Evolutionary conservation across 1,140 invertebrate species (phyloP), one percentile per base, ranked within the genome.

Genomic region (Drosophila equinoxialis): DNA sequence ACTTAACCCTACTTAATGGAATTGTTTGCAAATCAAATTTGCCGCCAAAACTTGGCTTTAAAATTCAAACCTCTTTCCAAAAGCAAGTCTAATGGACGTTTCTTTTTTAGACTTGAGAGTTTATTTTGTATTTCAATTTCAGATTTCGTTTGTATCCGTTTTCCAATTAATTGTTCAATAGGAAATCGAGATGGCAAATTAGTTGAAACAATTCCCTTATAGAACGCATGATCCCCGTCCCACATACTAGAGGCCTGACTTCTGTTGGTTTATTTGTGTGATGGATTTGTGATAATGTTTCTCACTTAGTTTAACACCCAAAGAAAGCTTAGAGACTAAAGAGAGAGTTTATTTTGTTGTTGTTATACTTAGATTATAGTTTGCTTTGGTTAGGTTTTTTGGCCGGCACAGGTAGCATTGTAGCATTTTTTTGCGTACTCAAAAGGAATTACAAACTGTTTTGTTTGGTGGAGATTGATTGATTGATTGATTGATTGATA

Each of bases 381-480:
- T 83, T 81, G 62, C 62, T 79, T 80, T 74, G 71, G 58, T 76
- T 80, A 80, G 68, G 59, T 71, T 77, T 58, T 79, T 76, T 75
- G 82, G 83, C 83, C 83, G 83, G 83, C 83, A 70, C 83, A 89
- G 80, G 84, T 79, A 51, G 45, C 45, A 51, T 86, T 86, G 83
- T 87, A 87, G 84, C 83, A 83, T 89, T 59, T 59, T 51, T 87
- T 87, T 89, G 83, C 77, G 84, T 87, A 89, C 77, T 83, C 80
- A 87, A 83, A 86, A 86, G 72, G 48, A 74, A 69, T 79, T 86
- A 86, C 83, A 86, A 71, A 70, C 66, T 65, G 42, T 63, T 63
- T 63, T 51, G 57, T 59, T 59, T 59, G 30, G 30, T 59, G 57
- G 57, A 37, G 35, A 30, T 63, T 77, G 83, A 48, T 48, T 48